phyloP scores from a whole-genome alignment of 2,113 vertebrate species.

The Thalassoma bifasciatum region DNA sequence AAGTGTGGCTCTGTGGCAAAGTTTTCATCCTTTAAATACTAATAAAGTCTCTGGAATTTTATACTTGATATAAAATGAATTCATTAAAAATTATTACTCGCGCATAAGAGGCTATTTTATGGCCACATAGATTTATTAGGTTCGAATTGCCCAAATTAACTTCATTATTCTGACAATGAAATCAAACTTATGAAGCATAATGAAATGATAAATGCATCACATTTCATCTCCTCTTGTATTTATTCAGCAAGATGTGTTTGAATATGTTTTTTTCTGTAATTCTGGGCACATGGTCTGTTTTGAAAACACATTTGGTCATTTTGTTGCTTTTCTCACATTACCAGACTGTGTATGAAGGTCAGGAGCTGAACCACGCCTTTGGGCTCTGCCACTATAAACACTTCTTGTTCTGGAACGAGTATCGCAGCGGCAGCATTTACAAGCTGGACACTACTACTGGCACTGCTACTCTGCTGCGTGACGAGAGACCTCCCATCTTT shows the following conservation, averaged over 20 bases:
- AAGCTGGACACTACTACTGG: conserved; percentile 90
- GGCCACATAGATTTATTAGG: background rate
- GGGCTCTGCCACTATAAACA: conserved; percentile 97
- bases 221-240: background rate
- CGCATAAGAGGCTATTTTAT: conserved; percentile 7
- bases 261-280: background rate
- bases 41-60: conserved; percentile 12
- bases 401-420: conserved; percentile 98
- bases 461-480: conserved; percentile 88
- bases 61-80: background rate
- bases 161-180: background rate
- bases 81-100: conserved; percentile 13
- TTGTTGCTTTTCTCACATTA: conserved; percentile 4
- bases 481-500: conserved; percentile 95
- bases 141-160: background rate
- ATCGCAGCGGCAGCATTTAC: conserved; percentile 96
- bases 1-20: conserved; percentile 6
- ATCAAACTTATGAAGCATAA: background rate
- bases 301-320: background rate
- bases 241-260: background rate
- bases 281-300: conserved; percentile 9
- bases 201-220: background rate
- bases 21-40: background rate
- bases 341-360: conserved; percentile 95
- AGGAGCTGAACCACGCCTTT: conserved; percentile 95